phyloP scores from a whole-genome alignment of 2,888 invertebrate genomes.

The Danaus chrysippus region DNA sequence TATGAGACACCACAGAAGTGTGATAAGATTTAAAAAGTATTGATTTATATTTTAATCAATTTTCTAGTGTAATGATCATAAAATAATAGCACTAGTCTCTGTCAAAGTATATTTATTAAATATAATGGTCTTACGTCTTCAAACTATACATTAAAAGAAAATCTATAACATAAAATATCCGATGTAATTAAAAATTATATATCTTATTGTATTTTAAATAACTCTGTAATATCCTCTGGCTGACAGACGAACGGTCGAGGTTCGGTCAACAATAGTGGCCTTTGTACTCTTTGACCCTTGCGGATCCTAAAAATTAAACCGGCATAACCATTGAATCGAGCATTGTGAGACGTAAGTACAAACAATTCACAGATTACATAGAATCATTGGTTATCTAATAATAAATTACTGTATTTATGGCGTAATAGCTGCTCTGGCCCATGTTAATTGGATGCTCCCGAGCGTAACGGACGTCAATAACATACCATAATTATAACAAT shows the following conservation, averaged over 20 bases:
- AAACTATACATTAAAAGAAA: no score
- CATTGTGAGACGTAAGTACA: not conserved
- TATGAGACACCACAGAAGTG: no score
- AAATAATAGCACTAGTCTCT: no score
- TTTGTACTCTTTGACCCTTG: no score
- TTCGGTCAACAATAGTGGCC: no score
- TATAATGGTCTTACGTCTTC: no score
- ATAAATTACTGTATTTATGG: constrained; percentile 32
- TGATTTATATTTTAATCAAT: no score
- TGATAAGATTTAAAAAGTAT: no score
- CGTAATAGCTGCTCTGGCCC: constrained; percentile 25
- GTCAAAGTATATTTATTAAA: no score
- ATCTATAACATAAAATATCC: no score
- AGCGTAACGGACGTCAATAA: constrained; percentile 29
- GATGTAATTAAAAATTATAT: no score
- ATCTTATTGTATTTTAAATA: not conserved
- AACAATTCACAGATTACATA: not conserved
- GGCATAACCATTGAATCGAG: not conserved
- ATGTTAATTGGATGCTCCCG: constrained; percentile 31
- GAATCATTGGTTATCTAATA: constrained; percentile 4
- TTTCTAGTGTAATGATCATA: no score
- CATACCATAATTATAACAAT: constrained; percentile 25
- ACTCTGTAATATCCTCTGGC: not conserved
- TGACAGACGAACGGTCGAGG: not conserved
- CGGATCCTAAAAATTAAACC: not conserved